Conservation (phyloP, 2,797 vertebrate species). For the Ptychadena robeensis region DNA sequence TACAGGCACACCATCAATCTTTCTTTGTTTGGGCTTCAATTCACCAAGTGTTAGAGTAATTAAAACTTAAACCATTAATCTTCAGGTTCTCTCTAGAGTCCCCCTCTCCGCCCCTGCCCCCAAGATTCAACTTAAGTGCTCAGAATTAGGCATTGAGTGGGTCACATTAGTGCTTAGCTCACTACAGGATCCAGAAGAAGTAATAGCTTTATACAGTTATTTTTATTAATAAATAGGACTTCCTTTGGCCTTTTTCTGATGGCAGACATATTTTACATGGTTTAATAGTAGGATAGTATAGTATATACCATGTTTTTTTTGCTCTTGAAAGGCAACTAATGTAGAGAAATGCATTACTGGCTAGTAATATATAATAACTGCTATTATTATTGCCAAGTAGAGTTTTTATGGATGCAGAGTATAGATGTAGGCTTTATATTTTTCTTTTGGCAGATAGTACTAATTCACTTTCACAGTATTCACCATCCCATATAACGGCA, state of each 20-base stretch:
- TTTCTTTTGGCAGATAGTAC: background rate
- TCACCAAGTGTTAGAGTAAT: slow-evolving; percentile 62
- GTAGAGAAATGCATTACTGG: background rate
- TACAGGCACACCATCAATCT: slow-evolving; percentile 61
- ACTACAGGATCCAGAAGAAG: slow-evolving; percentile 16
- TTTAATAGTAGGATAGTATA: background rate
- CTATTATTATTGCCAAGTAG: background rate
- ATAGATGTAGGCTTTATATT: background rate
- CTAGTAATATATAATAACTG: background rate
- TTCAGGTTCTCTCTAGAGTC: slow-evolving; percentile 61
- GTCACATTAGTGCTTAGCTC: slow-evolving; percentile 45
- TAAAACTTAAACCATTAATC: slow-evolving; percentile 63
- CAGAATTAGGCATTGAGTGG: slow-evolving; percentile 54
- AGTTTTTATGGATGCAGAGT: background rate
- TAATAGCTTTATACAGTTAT: background rate
- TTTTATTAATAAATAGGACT: slow-evolving; percentile 17
- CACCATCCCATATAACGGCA: background rate
- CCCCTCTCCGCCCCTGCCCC: slow-evolving; percentile 33
- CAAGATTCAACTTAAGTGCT: slow-evolving; percentile 46
- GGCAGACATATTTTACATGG: background rate
- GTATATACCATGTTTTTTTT: slow-evolving; percentile 9
- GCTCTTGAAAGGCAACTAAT: background rate
- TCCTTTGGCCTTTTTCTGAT: background rate
- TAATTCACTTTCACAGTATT: background rate
- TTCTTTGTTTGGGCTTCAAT: slow-evolving; percentile 61